Evolutionary conservation across 2,888 invertebrate species (phyloP).

Genomic region (Neria commutata): DNA sequence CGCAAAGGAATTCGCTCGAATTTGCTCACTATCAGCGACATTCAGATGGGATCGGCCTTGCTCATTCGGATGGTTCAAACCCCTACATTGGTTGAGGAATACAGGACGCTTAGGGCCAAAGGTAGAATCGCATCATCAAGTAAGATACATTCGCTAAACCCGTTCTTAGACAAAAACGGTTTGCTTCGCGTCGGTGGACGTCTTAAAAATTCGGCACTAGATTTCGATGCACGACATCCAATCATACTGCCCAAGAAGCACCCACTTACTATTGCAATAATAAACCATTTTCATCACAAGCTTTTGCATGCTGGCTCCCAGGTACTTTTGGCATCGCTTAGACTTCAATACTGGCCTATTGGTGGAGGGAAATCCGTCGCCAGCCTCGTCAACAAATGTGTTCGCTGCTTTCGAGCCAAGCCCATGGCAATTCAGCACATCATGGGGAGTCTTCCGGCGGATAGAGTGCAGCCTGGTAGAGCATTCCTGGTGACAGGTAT

Average conservation of each 20-base stretch:
- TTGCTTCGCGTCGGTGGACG: slow-evolving; percentile 19
- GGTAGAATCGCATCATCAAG: slow-evolving; percentile 3
- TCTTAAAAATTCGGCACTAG: not conserved
- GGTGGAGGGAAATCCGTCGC: slow-evolving; percentile 28
- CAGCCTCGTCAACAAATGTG: slow-evolving; percentile 14
- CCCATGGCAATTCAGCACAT: too few species aligned
- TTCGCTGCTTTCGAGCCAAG: slow-evolving; percentile 13
- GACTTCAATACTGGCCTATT: slow-evolving; percentile 32
- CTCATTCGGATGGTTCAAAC: not conserved
- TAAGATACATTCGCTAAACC: slow-evolving; percentile 5
- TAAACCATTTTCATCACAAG: slow-evolving; percentile 23
- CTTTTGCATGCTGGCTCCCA: slow-evolving; percentile 29
- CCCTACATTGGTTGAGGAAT: not conserved
- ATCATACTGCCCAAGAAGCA: slow-evolving; percentile 12
- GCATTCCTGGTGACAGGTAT: too few species aligned
- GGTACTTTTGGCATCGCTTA: slow-evolving; percentile 24
- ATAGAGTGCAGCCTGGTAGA: too few species aligned
- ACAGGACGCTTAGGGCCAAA: not conserved
- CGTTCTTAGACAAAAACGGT: slow-evolving; percentile 14
- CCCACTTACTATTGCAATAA: slow-evolving; percentile 18
- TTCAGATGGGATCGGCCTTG: not conserved
- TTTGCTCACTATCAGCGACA: not conserved
- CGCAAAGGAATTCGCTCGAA: not conserved
- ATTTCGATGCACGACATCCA: slow-evolving; percentile 12
- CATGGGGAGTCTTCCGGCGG: too few species aligned